A percentile compares a stretch with the other conserved stretches of the same genome.
Conservation (phyloP, 2,113 vertebrate species). For the Megaceryle torquata region DNA sequence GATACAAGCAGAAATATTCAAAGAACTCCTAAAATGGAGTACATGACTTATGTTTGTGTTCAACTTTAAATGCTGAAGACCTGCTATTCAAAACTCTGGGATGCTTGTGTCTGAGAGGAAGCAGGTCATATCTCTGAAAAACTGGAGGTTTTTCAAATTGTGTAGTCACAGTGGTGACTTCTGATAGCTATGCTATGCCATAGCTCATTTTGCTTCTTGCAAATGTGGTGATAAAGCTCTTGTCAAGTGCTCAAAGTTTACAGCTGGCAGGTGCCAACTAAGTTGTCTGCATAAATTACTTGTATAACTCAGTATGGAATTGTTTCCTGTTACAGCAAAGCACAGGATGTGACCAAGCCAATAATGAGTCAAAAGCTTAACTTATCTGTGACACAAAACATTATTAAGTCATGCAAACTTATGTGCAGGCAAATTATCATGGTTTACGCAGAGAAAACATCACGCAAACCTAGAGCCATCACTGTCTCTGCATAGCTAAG, state of each 20-base stretch:
- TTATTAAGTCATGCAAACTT: not conserved
- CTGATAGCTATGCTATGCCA: not conserved
- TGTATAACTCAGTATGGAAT: not conserved
- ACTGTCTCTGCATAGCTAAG: not conserved
- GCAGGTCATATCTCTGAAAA: not conserved
- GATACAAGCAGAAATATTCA: not conserved
- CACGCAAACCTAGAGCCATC: not conserved
- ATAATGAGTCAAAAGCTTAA: conserved; percentile 6
- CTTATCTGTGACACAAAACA: not conserved
- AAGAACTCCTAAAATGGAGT: not conserved
- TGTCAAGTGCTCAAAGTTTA: not conserved
- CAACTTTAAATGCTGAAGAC: not conserved
- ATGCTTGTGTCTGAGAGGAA: not conserved
- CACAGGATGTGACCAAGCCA: not conserved
- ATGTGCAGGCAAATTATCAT: not conserved
- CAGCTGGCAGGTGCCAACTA: not conserved
- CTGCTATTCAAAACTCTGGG: not conserved
- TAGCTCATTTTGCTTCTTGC: not conserved
- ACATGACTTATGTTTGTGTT: not conserved
- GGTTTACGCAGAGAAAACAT: not conserved
- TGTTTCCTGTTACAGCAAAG: not conserved
- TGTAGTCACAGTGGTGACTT: rapidly evolving
- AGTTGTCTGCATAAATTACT: not conserved
- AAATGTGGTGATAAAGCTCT: not conserved
- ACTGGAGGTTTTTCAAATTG: not conserved